Evolutionary conservation across 2,888 invertebrate species (phyloP).

Genomic region (Carterocephalus palaemon): DNA sequence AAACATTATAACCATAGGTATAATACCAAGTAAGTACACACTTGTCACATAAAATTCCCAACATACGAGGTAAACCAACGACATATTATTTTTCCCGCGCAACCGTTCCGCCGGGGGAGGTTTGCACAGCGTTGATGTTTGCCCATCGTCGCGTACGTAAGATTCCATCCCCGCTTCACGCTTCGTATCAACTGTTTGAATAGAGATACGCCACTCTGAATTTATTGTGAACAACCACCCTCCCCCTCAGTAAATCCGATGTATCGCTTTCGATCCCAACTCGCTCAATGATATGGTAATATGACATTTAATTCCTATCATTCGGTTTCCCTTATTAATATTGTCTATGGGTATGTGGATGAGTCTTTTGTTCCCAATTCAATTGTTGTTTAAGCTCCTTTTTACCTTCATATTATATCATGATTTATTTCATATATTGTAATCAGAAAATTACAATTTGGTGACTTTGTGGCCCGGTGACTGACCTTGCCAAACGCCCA

Average conservation of each 20-base stretch:
- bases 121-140: conserved; percentile 50
- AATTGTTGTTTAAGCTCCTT: too few species aligned
- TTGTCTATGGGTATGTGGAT: conserved; percentile 27
- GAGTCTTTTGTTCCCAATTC: conserved; percentile 28
- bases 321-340: conserved; percentile 52
- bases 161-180: conserved; percentile 61
- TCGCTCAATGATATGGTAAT: conserved; percentile 67
- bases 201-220: conserved; percentile 71
- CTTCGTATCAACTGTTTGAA: conserved; percentile 75
- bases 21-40: too few species aligned
- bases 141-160: conserved; percentile 63
- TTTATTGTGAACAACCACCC: conserved; percentile 63
- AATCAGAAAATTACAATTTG: too few species aligned
- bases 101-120: conserved; percentile 31
- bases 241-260: conserved; percentile 63
- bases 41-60: too few species aligned
- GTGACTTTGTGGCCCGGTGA: too few species aligned
- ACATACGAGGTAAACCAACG: too few species aligned
- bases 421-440: too few species aligned
- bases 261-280: conserved; percentile 72
- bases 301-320: conserved; percentile 71
- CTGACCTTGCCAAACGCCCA: too few species aligned
- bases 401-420: too few species aligned
- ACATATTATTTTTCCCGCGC: neutral
- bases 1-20: too few species aligned